Base-by-base conservation (phyloP, 2,888 invertebrate genomes). In the Lasioglossum villosulum region DNA sequence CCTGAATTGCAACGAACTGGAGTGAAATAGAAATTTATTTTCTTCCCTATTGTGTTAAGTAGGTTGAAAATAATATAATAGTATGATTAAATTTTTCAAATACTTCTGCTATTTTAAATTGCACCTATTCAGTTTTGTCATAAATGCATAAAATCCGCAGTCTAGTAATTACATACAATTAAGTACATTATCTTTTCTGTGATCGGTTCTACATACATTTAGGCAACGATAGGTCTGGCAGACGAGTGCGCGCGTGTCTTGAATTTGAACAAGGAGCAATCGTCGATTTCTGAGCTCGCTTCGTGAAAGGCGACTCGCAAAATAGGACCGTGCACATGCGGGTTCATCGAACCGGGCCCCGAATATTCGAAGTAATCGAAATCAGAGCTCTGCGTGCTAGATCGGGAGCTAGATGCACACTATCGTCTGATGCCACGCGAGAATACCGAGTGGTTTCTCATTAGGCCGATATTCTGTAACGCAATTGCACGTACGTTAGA, bases 321-420 rank as follows among this genome's bases (percentile, higher is more conserved):
- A 88, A 88, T 80, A 74, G 63, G 75, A 76, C 73, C 42, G 74
- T 39, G 59, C 30, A 39, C 78, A 48, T 2, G 63, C 63, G 74
- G 56, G 83, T 80, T 88, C 84, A 37, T 75, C 66, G 86, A 88
- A 88, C 84, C 74, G 45, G 48, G 48, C 39, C 59, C 39, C 75
- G 56, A 39, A 48, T 68, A 27, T 45, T 68, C 14, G 19, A 82
- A 45, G 73, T 27, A n/a, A 27, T 68, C n/a, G 34, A 34, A 56
- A 68, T 10, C 27, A 27, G 30, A 30, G 30, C 30, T 63, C 63
- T 30, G 63, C 63, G 63, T 30, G 63, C 63, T 56, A 12, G n/a
- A 56, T 56, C n/a, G 10, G 6, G 23, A 34, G n/a, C 12, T 76
- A 30, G 30, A 27, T 68, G n/a, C 5, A 1, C 48, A 2, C 48